phyloP scores from a whole-genome alignment of 2,888 invertebrate genomes.

The Cerastoderma edule region DNA sequence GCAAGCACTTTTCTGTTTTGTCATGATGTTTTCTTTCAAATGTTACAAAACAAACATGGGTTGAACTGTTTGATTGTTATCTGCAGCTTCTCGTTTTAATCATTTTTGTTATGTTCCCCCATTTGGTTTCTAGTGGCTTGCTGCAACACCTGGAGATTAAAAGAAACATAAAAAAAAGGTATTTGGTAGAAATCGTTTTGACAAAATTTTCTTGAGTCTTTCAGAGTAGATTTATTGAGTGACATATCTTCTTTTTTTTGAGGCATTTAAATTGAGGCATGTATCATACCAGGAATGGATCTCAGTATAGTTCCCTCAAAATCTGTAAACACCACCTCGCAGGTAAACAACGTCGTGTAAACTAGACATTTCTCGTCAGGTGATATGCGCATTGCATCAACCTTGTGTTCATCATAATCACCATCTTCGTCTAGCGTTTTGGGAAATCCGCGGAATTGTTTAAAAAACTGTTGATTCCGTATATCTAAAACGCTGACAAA shows the following conservation, averaged over 20 bases:
- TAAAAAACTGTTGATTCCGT: constrained; percentile 23
- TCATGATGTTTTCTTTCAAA: no score
- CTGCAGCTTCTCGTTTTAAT: no score
- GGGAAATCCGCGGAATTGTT: constrained; percentile 50
- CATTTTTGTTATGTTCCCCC: no score
- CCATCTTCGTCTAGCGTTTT: constrained; percentile 34
- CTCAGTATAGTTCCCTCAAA: constrained; percentile 44
- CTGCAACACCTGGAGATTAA: no score
- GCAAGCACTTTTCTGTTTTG: not conserved
- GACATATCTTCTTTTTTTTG: no score
- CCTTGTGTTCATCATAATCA: constrained; percentile 43
- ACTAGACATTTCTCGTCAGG: constrained; percentile 51
- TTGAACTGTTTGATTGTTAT: no score
- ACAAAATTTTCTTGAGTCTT: no score
- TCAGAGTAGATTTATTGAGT: no score
- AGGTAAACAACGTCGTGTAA: constrained; percentile 50
- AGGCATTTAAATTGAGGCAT: not conserved
- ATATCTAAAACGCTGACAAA: constrained; percentile 48
- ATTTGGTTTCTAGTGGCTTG: no score
- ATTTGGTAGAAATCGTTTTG: no score
- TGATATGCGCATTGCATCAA: constrained; percentile 56
- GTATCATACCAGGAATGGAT: constrained; percentile 38
- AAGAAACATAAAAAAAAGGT: no score
- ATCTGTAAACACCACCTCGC: constrained; percentile 57
- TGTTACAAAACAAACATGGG: no score